Conservation (phyloP, 2,113 vertebrate species). For the Rhinogobius similis region DNA sequence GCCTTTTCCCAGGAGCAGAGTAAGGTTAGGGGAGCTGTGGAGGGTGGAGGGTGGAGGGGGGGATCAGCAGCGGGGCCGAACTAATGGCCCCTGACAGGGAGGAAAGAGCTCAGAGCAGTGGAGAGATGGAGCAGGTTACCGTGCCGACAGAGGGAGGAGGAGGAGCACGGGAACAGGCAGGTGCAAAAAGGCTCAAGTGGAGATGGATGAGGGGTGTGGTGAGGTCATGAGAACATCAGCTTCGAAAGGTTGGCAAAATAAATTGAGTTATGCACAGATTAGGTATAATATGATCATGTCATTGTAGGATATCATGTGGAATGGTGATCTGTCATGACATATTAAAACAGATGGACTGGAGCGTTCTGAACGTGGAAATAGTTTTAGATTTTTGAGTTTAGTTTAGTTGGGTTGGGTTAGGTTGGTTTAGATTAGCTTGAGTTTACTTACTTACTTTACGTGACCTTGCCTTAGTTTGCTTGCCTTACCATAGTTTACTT, state of each 20-base stretch:
- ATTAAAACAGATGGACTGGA: too few species aligned
- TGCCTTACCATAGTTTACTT: too few species aligned
- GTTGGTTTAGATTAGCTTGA: too few species aligned
- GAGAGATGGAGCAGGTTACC: constrained; percentile 10
- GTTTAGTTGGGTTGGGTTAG: too few species aligned
- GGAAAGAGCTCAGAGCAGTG: constrained; percentile 49
- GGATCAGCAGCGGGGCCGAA: constrained; percentile 58
- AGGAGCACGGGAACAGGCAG: not conserved
- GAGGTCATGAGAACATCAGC: constrained; percentile 10
- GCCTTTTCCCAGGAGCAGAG: constrained; percentile 27
- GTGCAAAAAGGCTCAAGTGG: not conserved
- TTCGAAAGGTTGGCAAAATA: not conserved
- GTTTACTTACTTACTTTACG: too few species aligned
- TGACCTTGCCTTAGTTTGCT: too few species aligned
- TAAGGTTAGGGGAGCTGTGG: constrained; percentile 40
- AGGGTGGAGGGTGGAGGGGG: constrained; percentile 17
- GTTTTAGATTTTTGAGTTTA: too few species aligned
- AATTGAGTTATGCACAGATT: not conserved
- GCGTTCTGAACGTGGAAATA: too few species aligned
- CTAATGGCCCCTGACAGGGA: constrained; percentile 66
- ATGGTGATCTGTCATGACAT: too few species aligned
- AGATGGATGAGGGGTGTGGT: not conserved
- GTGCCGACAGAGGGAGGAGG: constrained; percentile 18
- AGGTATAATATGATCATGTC: not conserved
- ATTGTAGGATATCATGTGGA: too few species aligned